Conservation (phyloP, 1,140 invertebrate genomes). For the Megalopta genalis region DNA sequence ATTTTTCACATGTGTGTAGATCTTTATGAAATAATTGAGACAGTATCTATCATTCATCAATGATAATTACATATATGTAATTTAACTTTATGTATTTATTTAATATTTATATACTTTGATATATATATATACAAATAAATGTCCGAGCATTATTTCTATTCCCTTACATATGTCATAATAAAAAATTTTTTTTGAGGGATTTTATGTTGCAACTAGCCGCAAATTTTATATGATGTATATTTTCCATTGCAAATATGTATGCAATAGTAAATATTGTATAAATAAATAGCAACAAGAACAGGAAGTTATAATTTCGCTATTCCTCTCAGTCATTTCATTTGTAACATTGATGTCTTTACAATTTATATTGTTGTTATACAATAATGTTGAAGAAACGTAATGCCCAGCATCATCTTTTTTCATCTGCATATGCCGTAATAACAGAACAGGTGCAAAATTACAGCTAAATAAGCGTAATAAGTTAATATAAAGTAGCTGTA, state of each 20-base stretch:
- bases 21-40: conserved; percentile 45
- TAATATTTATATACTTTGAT: conserved; percentile 51
- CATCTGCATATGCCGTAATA: conserved; percentile 13
- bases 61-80: conserved; percentile 47
- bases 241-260: conserved; percentile 43
- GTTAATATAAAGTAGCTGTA: conserved; percentile 47
- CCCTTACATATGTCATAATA: conserved; percentile 35
- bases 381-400: conserved; percentile 60
- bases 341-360: conserved; percentile 39
- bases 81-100: conserved; percentile 49
- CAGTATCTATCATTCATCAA: conserved; percentile 39
- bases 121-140: conserved; percentile 69
- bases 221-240: conserved; percentile 43
- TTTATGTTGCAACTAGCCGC: conserved; percentile 34
- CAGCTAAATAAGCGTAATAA: conserved; percentile 46
- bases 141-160: conserved; percentile 53
- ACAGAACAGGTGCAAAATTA: conserved; percentile 38
- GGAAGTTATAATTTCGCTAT: conserved; percentile 46
- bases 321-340: conserved; percentile 46
- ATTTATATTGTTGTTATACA: conserved; percentile 39
- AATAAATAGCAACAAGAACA: conserved; percentile 70
- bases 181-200: conserved; percentile 36
- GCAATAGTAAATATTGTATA: conserved; percentile 55
- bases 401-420: conserved; percentile 32
- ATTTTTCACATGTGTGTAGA: conserved; percentile 37